A percentile compares a stretch with the other conserved stretches of the same genome.
Conservation (phyloP, 2,888 invertebrate genomes). For the Dryococelus australis region DNA sequence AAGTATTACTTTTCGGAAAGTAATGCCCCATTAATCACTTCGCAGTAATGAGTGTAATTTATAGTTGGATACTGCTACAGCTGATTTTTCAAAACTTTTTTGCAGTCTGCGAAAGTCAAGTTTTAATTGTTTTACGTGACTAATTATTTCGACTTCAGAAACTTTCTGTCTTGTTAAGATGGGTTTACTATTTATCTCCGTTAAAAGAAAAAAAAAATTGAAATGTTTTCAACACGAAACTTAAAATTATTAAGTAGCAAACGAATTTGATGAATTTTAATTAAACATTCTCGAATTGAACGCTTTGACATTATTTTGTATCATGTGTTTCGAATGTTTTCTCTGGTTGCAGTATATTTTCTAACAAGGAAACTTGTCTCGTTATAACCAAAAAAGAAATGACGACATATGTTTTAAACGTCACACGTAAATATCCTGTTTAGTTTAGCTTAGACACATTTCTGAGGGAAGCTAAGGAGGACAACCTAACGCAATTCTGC, state of each 20-base stretch:
- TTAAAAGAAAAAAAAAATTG: background rate
- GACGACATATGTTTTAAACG: too few relatives aligned
- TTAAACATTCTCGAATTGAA: background rate
- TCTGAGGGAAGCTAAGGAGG: too few relatives aligned
- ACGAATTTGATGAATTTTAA: background rate
- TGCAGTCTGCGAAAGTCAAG: background rate
- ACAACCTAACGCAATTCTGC: too few relatives aligned
- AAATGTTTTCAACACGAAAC: background rate
- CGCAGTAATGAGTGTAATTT: background rate
- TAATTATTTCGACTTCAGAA: background rate
- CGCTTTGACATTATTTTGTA: background rate
- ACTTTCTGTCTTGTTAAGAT: background rate
- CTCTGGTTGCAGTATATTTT: background rate
- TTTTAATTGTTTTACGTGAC: background rate
- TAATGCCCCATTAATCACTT: background rate
- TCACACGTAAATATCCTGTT: too few relatives aligned
- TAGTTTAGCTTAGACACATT: too few relatives aligned
- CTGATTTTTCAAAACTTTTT: background rate
- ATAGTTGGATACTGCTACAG: background rate
- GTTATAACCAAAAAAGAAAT: background rate
- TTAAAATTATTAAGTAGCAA: background rate
- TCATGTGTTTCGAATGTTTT: background rate
- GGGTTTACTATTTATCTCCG: background rate
- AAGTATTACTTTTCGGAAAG: background rate
- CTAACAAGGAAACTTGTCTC: background rate